phyloP scores from a whole-genome alignment of 2,888 invertebrate genomes.

The Chamaedrilus cognettii region DNA sequence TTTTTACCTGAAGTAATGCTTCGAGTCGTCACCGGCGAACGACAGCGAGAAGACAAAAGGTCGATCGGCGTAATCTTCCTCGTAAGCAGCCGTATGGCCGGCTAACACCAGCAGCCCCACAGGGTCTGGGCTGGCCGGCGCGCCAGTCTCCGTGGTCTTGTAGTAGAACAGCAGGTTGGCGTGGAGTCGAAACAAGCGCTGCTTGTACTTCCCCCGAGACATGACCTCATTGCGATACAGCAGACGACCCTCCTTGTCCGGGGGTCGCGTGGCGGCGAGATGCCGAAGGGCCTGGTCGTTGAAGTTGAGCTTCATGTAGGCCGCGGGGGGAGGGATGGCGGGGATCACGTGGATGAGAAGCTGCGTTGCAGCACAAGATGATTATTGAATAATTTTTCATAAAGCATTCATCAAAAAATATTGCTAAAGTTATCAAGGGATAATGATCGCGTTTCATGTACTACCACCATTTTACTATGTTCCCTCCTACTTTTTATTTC shows the following conservation, averaged over 20 bases:
- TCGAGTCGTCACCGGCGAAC: conserved; percentile 18
- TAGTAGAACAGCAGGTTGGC: conserved; percentile 30
- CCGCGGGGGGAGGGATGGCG: too few species aligned
- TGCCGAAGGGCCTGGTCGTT: conserved; percentile 19
- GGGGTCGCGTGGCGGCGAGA: conserved; percentile 3
- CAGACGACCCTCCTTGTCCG: conserved; percentile 20
- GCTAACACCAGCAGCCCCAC: conserved; percentile 25
- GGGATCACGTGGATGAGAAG: too few species aligned
- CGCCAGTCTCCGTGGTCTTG: conserved; percentile 22
- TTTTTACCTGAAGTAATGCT: conserved; percentile 30
- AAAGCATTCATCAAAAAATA: too few species aligned
- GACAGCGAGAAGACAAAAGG: conserved; percentile 27
- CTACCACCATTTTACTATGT: too few species aligned
- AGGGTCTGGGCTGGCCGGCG: conserved; percentile 17
- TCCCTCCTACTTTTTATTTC: too few species aligned
- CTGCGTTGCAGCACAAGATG: too few species aligned
- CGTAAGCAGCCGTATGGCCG: background rate
- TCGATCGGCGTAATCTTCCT: conserved; percentile 15
- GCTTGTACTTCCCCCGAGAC: conserved; percentile 12
- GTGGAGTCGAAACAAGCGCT: conserved; percentile 27
- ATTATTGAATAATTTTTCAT: too few species aligned
- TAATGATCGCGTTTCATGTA: too few species aligned
- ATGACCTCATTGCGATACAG: conserved; percentile 2
- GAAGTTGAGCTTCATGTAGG: conserved; percentile 36
- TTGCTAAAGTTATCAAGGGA: too few species aligned